Evolutionary conservation across 2,113 vertebrate genomes (phyloP).

Genomic region (Vanacampus margaritifer): DNA sequence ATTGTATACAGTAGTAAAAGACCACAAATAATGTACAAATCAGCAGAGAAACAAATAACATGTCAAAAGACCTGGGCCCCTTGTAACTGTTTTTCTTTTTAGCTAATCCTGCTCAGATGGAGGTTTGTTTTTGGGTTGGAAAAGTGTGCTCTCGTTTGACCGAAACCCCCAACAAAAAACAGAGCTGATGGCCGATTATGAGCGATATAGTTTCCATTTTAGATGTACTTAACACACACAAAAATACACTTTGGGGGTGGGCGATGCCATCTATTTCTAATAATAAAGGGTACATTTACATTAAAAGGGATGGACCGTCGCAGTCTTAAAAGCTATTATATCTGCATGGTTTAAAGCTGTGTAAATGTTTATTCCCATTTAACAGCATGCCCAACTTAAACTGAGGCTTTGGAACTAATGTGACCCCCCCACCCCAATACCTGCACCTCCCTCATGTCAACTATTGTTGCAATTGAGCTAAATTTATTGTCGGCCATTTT

Average conservation of each 20-base stretch:
- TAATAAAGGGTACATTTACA: conserved; percentile 14
- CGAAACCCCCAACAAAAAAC: background rate
- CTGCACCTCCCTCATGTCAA: background rate
- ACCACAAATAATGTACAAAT: conserved; percentile 83
- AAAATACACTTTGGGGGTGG: background rate
- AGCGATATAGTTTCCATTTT: background rate
- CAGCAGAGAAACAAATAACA: conserved; percentile 75
- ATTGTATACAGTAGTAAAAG: conserved; percentile 86
- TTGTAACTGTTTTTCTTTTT: conserved; percentile 24
- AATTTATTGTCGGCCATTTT: conserved; percentile 1
- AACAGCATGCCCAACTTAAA: background rate
- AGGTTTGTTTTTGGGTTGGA: background rate
- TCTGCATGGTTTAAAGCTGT: background rate
- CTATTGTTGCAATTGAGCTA: background rate
- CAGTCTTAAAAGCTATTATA: background rate
- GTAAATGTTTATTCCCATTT: background rate
- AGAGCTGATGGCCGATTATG: background rate
- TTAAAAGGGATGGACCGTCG: background rate
- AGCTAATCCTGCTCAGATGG: conserved; percentile 12
- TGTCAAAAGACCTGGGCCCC: conserved; percentile 59
- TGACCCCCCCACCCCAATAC: background rate
- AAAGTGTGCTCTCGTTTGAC: conserved; percentile 54
- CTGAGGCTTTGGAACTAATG: background rate
- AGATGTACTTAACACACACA: background rate
- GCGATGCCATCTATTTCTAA: conserved; percentile 4